Evolutionary conservation across 2,888 invertebrate genomes (phyloP).

Genomic region (Cyaniris semiargus): DNA sequence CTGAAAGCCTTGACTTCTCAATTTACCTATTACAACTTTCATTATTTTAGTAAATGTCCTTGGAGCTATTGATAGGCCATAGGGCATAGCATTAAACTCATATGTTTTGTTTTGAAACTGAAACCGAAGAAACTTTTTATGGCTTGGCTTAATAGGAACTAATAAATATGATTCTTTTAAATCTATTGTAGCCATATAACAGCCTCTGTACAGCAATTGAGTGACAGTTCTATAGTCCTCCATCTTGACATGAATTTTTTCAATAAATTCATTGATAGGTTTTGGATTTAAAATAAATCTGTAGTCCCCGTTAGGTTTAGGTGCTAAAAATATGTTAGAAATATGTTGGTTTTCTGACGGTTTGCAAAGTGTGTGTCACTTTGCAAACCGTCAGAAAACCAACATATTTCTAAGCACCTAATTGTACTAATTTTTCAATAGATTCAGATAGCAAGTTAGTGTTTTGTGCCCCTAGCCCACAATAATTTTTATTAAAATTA

Average conservation of each 20-base stretch:
- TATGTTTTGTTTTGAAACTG: conserved; percentile 19
- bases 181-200: conserved; percentile 35
- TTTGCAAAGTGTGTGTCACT: conserved; percentile 15
- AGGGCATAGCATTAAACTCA: conserved; percentile 4
- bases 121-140: conserved; percentile 33
- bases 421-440: conserved; percentile 29
- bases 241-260: conserved; percentile 34
- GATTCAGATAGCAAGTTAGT: background rate
- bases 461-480: background rate
- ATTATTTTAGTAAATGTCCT: conserved; percentile 2
- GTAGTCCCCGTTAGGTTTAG: background rate
- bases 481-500: background rate
- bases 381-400: too few relatives aligned
- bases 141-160: conserved; percentile 10
- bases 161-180: conserved; percentile 35
- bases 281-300: conserved; percentile 37
- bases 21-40: conserved; percentile 1
- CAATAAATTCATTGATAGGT: conserved; percentile 34
- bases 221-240: conserved; percentile 34
- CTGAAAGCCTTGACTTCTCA: background rate
- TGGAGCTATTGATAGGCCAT: background rate
- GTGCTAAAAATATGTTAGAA: conserved; percentile 23
- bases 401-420: too few relatives aligned
- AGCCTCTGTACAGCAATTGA: conserved; percentile 16
- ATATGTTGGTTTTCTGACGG: conserved; percentile 25